Evolutionary conservation across 2,797 vertebrate genomes (phyloP), one percentile per base, ranked within the genome.

Genomic region (Xiphorhynchus erythropygius): DNA sequence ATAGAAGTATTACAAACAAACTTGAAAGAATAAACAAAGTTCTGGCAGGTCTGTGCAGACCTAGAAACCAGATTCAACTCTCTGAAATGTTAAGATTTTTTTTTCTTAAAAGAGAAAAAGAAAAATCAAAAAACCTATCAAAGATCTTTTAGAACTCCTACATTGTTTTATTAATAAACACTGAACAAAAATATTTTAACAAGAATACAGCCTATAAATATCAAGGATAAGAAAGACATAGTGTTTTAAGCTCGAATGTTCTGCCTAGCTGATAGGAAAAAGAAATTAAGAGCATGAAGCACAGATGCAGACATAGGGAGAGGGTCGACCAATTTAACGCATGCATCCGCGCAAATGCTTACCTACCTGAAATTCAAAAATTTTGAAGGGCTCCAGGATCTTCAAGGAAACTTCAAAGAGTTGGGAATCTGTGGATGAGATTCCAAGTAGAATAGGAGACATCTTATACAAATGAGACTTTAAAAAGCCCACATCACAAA

Each of bases 291-390:
- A 97, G 90, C 94, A 96, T 97, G 94, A 96, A 97, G 92, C 94
- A 97, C 83, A 95, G 96, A 97, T 93, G 94, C 93, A 97, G 94
- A 97, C 96, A 95, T 94, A 96, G 95, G 96, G 96, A 97, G 96
- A 97, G 96, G 95, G 96, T 97, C 97, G 94, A 97, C 95, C 96
- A 97, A 97, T 96, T 97, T 97, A 97, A 97, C 96, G 92, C 96
- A 97, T 97, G 96, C 96, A 95, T 97, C 95, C 90, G 93, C 95
- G 90, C 93, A 96, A 94, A 90, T 96, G 96, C 96, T 96, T 96
- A 97, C 96, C 96, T 94, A 97, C 97, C 96, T 97, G 96, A 96
- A 97, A 97, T 97, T 96, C 95, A 97, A 97, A 97, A 97, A 97
- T 93, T 96, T 94, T 97, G 93, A 97, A 96, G 92, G 94, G 96